These are phyloP conservation scores for Ormyrus labotus DNA, from an alignment of 2,888 invertebrate species.

Conservation along the genomic window DNA sequence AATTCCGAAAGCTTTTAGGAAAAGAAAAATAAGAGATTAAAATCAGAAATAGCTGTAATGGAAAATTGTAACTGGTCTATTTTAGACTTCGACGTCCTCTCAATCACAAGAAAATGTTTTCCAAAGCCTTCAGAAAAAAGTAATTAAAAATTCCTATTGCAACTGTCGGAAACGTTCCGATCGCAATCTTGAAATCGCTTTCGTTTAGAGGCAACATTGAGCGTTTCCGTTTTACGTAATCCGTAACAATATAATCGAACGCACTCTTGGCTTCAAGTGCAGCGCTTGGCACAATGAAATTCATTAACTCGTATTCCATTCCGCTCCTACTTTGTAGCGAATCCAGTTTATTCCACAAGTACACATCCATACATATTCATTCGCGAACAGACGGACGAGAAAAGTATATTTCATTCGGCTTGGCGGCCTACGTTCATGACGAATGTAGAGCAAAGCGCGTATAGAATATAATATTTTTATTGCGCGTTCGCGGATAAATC, in stretches of 20 bases:
- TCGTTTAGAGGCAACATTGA: constrained; percentile 40
- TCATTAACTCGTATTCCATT: constrained; percentile 27
- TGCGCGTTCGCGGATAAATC: too few species aligned
- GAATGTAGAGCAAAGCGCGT: too few species aligned
- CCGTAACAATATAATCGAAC: constrained; percentile 36
- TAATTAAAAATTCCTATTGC: constrained; percentile 1
- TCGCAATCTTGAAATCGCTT: constrained; percentile 28
- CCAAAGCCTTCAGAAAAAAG: not conserved
- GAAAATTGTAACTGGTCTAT: too few species aligned
- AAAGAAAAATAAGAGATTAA: too few species aligned
- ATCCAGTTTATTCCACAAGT: constrained; percentile 1
- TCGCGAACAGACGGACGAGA: not conserved
- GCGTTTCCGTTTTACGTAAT: constrained; percentile 51
- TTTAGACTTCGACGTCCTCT: too few species aligned
- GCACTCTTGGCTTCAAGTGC: not conserved
- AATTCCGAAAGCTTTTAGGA: too few species aligned
- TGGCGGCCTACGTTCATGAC: too few species aligned
- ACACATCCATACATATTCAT: constrained; percentile 25
- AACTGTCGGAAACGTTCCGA: constrained; percentile 21
- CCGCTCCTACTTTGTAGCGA: constrained; percentile 12
- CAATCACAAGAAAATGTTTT: too few species aligned
- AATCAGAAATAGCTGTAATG: too few species aligned
- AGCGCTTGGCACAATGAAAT: constrained; percentile 18
- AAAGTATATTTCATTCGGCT: constrained; percentile 5
- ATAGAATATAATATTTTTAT: too few species aligned